Evolutionary conservation across 2,888 invertebrate genomes (phyloP).

Genomic region (Troilus luridus): DNA sequence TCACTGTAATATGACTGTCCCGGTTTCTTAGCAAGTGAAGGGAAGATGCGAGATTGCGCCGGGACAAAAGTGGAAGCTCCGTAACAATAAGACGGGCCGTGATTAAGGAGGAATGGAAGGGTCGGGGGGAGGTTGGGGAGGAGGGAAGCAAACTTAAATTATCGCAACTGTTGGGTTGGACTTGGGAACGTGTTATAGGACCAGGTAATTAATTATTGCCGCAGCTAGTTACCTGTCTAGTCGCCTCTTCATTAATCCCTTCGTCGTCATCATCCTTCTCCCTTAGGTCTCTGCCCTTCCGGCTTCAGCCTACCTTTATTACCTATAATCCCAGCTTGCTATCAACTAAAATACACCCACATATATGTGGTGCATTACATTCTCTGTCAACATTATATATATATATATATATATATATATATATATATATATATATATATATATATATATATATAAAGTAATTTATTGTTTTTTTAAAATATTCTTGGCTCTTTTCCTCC

Average conservation of each 20-base stretch:
- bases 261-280: neutral
- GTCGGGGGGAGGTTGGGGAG: neutral
- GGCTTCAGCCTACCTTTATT: neutral
- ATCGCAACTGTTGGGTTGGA: neutral
- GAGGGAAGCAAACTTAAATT: neutral
- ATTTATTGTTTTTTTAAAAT: too few species aligned
- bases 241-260: constrained; percentile 8
- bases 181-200: neutral
- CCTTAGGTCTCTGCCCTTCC: neutral
- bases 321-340: neutral
- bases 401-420: too few species aligned
- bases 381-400: too few species aligned
- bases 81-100: neutral
- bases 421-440: too few species aligned
- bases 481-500: too few species aligned
- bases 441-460: too few species aligned
- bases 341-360: neutral
- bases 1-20: neutral
- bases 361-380: too few species aligned
- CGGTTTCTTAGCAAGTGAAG: neutral
- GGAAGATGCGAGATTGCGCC: neutral
- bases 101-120: neutral
- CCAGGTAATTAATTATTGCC: constrained; percentile 30
- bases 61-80: neutral
- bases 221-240: constrained; percentile 19